phyloP scores from a whole-genome alignment of 1,140 invertebrate genomes.

The Drosophila sulfurigaster region DNA sequence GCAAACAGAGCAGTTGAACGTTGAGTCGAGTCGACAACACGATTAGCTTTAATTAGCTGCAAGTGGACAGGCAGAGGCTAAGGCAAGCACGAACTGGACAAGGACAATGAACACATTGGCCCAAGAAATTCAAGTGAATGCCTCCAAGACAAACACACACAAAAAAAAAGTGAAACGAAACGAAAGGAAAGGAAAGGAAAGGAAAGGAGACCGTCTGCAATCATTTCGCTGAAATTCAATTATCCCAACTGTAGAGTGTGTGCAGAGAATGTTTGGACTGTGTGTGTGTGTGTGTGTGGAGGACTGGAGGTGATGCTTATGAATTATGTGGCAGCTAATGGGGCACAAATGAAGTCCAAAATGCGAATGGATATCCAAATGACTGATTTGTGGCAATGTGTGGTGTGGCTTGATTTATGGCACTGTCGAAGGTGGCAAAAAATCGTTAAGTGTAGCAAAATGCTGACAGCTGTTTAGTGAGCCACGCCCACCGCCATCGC shows the following conservation, averaged over 20 bases:
- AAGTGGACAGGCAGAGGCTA: slow-evolving; percentile 35
- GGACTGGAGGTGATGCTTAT: background rate
- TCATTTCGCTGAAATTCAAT: slow-evolving; percentile 39
- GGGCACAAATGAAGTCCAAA: slow-evolving; percentile 55
- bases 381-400: slow-evolving; percentile 30
- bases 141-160: slow-evolving; percentile 6
- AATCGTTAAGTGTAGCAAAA: slow-evolving; percentile 12
- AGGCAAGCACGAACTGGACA: slow-evolving; percentile 27
- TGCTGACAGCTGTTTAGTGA: slow-evolving; percentile 29
- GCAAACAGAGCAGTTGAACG: slow-evolving; percentile 13
- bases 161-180: slow-evolving; percentile 22
- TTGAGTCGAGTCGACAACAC: slow-evolving; percentile 46
- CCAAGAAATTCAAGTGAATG: slow-evolving; percentile 30
- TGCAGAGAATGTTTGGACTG: background rate
- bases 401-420: slow-evolving; percentile 50
- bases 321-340: slow-evolving; percentile 66
- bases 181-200: background rate
- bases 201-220: slow-evolving; percentile 21
- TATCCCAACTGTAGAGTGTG: slow-evolving; percentile 12
- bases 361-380: slow-evolving; percentile 24
- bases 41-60: slow-evolving; percentile 64
- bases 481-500: background rate
- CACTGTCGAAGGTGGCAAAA: background rate
- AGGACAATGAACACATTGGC: slow-evolving; percentile 49
- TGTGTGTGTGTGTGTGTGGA: no score